phyloP scores from a whole-genome alignment of 2,797 vertebrate genomes.

The Thamnophis elegans region DNA sequence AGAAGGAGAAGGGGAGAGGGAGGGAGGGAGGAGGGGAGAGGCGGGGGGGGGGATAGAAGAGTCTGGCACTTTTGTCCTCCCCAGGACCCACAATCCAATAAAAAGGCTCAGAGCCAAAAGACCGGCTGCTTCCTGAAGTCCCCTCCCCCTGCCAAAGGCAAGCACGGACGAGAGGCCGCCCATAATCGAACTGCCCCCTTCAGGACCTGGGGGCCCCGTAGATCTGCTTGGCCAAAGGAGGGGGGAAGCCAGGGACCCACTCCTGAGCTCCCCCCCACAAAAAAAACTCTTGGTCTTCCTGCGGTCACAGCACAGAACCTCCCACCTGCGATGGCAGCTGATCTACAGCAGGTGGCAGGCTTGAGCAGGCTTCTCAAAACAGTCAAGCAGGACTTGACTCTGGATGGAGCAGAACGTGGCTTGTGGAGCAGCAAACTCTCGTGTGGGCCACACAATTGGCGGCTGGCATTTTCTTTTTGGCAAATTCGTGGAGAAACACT shows the following conservation, averaged over 20 bases:
- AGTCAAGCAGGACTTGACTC: background rate
- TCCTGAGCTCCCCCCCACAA: background rate
- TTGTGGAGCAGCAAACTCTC: background rate
- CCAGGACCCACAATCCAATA: no score
- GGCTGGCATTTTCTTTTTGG: background rate
- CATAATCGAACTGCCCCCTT: background rate
- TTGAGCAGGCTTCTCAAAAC: background rate
- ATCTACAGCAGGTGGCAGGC: background rate
- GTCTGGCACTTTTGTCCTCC: no score
- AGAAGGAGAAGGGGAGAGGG: no score
- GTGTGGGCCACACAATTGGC: background rate
- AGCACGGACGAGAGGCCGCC: background rate
- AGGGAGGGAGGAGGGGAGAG: no score
- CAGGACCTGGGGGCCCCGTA: background rate
- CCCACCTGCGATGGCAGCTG: background rate
- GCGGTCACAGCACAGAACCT: background rate
- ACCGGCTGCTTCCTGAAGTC: no score
- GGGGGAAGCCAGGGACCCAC: no score
- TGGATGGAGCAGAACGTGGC: background rate
- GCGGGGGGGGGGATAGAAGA: no score
- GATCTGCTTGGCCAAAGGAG: background rate
- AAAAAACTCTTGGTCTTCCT: background rate
- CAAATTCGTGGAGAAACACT: background rate
- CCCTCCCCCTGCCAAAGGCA: background rate
- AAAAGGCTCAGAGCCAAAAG: no score